Evolutionary conservation across 2,797 vertebrate genomes (phyloP), one percentile per base, ranked within the genome.

Genomic region (Melanotaenia boesemani): DNA sequence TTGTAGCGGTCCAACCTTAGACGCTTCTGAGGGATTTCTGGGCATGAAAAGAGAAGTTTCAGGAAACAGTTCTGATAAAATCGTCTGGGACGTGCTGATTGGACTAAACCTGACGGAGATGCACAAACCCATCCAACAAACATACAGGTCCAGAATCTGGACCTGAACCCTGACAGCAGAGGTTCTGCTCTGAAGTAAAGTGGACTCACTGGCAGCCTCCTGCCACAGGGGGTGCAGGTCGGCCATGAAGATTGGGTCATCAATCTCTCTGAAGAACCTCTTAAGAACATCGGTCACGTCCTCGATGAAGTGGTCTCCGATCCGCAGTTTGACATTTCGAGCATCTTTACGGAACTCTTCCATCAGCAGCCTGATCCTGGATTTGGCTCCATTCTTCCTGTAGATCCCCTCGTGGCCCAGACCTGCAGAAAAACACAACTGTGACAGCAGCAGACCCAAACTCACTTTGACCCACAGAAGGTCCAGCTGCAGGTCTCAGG

Each of bases 281-380:
- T 99, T 99, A 16, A 99, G 93, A 3, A 98, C 97, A 0, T 99
- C 97, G 0, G 98, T 99, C 82, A 99, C 98, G 0, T 99, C 98
- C 83, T 99, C 98, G 0, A 99, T 97, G 83, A 98, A 99, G 93
- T 99, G 97, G 85, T 99, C 97, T 1, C 94, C 97, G 32, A 97
- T 98, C 7, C 97, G 94, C 58, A 99, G 94, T 66, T 98, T 98
- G 82, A 99, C 98, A 0, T 97, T 97, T 16, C 98, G 95, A 10
- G 98, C 98, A 0, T 99, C 98, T 64, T 93, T 94, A 4, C 98
- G 95, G 74, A 99, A 99, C 72, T 99, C 96, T 3, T 98, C 98
- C 96, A 99, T 97, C 79, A 99, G 94, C 39, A 96, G 91, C 68
- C 97, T 97, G 89, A 98, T 99, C 26, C 98, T 94, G 65, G 97